phyloP scores from a whole-genome alignment of 2,888 invertebrate genomes.

The Spialia ferax region DNA sequence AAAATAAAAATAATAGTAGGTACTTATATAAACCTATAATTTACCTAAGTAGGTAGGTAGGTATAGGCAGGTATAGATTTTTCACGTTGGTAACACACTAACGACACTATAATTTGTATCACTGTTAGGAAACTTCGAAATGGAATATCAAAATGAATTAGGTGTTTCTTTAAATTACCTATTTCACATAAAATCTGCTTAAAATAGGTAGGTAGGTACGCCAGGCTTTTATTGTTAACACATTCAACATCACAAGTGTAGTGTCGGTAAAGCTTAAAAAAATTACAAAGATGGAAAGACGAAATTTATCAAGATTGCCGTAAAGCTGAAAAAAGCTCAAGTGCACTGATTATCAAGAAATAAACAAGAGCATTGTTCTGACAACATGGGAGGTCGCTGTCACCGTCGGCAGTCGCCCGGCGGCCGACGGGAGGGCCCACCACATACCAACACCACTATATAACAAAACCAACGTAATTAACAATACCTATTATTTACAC shows the following conservation, averaged over 20 bases:
- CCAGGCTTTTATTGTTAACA: too few species aligned
- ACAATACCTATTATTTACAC: conserved; percentile 29
- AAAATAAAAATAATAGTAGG: too few species aligned
- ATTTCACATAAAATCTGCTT: too few species aligned
- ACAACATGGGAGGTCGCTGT: conserved; percentile 32
- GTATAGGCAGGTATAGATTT: background rate
- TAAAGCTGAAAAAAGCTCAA: conserved; percentile 16
- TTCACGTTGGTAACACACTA: too few species aligned
- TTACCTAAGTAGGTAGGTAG: background rate
- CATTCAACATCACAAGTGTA: too few species aligned
- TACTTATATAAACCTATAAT: too few species aligned
- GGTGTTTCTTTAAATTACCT: background rate
- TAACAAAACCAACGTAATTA: conserved; percentile 25
- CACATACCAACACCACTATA: conserved; percentile 12
- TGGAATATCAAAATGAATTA: background rate
- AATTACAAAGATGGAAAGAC: background rate
- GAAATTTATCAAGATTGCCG: background rate
- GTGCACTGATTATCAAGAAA: conserved; percentile 27
- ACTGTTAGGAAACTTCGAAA: background rate
- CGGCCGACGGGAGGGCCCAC: conserved; percentile 30
- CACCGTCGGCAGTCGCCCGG: conserved; percentile 31
- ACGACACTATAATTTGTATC: background rate
- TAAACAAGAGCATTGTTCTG: conserved; percentile 25
- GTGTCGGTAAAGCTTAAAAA: too few species aligned
- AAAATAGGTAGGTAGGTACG: too few species aligned